These are phyloP conservation scores for Mythimna vitellina DNA, from an alignment of 2,888 invertebrate species.

Conservation along the genomic window DNA sequence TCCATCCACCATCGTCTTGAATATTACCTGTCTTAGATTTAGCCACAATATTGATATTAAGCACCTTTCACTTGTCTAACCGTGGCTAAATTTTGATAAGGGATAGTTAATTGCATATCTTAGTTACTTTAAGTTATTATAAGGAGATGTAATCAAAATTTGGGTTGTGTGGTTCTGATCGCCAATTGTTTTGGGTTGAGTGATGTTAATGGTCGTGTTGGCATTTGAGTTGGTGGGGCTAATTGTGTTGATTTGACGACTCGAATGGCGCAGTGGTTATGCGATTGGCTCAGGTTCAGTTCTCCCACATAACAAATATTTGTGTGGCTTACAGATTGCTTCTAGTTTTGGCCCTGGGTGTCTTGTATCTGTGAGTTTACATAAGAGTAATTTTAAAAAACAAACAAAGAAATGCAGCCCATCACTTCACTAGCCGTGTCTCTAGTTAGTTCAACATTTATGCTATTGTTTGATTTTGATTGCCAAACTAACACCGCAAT, in stretches of 20 bases:
- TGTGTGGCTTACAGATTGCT: no score
- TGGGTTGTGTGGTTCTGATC: not conserved
- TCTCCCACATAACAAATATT: no score
- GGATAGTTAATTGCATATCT: conserved; percentile 31
- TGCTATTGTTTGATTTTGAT: not conserved
- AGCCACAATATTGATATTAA: conserved; percentile 48
- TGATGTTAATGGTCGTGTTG: no score
- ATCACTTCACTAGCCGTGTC: no score
- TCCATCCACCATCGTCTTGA: not conserved
- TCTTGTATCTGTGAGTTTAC: no score
- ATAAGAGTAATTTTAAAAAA: no score
- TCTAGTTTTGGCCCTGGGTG: no score
- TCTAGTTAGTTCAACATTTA: not conserved
- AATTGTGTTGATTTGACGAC: no score
- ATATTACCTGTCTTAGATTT: conserved; percentile 30
- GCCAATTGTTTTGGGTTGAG: conserved; percentile 2
- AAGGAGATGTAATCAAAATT: conserved; percentile 14
- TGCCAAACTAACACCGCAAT: not conserved
- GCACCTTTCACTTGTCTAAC: conserved; percentile 1
- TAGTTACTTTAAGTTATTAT: conserved; percentile 9
- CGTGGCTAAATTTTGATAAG: conserved; percentile 29
- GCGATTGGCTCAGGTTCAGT: no score
- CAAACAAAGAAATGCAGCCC: no score
- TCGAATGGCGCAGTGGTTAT: no score
- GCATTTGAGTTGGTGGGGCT: no score